Conservation (phyloP, 1,140 invertebrate species). For the Parapsyche elsis region DNA sequence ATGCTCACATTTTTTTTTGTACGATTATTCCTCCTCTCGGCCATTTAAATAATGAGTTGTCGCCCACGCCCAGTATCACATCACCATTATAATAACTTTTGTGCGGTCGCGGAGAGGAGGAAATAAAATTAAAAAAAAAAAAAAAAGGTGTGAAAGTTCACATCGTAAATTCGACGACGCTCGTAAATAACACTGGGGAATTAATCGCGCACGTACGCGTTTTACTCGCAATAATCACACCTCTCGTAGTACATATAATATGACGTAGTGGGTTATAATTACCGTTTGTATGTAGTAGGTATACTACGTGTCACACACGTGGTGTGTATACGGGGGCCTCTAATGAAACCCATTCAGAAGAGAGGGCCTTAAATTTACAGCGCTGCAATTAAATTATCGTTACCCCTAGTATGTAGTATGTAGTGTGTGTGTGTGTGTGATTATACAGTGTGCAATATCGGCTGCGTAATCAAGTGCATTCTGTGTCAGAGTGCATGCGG, state of each 20-base stretch:
- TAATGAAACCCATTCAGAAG: constrained; percentile 24
- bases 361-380: constrained; percentile 5
- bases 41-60: constrained; percentile 1
- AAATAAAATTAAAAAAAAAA: too few relatives aligned
- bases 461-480: constrained; percentile 31
- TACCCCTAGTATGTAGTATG: not conserved
- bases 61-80: not conserved
- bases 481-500: constrained; percentile 3
- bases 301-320: constrained; percentile 5
- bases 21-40: not conserved
- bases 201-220: too few relatives aligned
- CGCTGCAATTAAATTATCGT: constrained; percentile 31
- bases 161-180: constrained; percentile 18
- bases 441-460: not conserved
- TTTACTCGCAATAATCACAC: too few relatives aligned
- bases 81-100: not conserved
- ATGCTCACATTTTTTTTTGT: too few relatives aligned
- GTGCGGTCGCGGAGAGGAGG: too few relatives aligned
- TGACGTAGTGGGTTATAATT: constrained; percentile 1
- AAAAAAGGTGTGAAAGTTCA: not conserved
- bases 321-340: not conserved
- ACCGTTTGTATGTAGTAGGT: too few relatives aligned
- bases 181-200: not conserved
- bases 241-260: not conserved
- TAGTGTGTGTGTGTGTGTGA: too few relatives aligned